Evolutionary conservation across 2,113 vertebrate genomes (phyloP).

Genomic region (Heloderma charlesbogerti): DNA sequence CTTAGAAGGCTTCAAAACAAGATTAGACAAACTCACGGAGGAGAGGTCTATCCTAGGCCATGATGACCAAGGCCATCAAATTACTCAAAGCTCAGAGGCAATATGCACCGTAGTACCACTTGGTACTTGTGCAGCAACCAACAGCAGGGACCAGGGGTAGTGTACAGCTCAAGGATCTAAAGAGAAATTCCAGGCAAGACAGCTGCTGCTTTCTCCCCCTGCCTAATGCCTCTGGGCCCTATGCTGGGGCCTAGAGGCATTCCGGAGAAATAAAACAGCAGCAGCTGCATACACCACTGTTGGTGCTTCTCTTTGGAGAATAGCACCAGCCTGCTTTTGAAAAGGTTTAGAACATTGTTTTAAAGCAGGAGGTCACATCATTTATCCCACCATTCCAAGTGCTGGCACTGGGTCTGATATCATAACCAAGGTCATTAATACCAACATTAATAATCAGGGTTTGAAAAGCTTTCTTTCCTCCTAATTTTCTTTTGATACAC

Average conservation of each 20-base stretch:
- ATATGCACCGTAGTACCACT: neutral
- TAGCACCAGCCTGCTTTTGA: too few species aligned
- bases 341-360: neutral
- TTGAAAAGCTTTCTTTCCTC: neutral
- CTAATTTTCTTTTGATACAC: neutral
- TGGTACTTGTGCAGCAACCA: neutral
- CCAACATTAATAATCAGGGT: neutral
- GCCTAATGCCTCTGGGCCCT: neutral
- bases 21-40: too few species aligned
- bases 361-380: neutral
- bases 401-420: neutral
- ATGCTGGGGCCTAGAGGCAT: neutral
- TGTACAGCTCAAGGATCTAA: neutral
- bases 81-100: neutral
- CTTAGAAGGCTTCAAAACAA: too few species aligned
- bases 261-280: neutral
- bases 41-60: too few species aligned
- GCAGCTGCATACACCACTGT: neutral
- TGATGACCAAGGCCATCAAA: too few species aligned
- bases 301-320: too few species aligned
- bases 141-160: too few species aligned
- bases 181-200: too few species aligned
- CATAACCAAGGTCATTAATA: neutral
- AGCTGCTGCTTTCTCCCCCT: neutral
- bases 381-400: neutral